A percentile compares a stretch with the other conserved stretches of the same genome.
Conservation (phyloP, 2,113 vertebrate species). For the Andinoacara biseriatus region DNA sequence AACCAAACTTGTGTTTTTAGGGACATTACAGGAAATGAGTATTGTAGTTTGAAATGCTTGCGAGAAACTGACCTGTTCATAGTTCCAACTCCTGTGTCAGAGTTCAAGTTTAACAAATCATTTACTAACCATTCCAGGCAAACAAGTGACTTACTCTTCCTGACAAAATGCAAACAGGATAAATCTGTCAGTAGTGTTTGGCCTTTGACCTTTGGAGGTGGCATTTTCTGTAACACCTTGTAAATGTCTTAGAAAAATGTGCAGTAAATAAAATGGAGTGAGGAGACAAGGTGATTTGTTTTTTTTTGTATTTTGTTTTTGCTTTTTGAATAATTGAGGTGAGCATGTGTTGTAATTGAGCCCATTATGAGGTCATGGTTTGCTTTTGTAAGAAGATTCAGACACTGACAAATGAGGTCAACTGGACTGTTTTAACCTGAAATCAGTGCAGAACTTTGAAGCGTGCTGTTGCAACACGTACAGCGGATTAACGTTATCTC, state of each 20-base stretch:
- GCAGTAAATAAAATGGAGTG: background rate
- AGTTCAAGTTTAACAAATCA: constrained; percentile 24
- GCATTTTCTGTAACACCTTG: background rate
- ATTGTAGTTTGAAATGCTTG: background rate
- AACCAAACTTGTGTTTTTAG: background rate
- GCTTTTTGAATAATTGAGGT: too few species aligned
- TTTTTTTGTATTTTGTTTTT: background rate
- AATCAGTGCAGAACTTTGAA: background rate
- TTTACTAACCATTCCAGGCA: constrained; percentile 26
- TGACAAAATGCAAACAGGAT: constrained; percentile 5
- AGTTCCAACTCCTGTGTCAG: background rate
- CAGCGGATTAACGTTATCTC: background rate
- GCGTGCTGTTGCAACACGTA: background rate
- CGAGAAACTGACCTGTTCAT: background rate
- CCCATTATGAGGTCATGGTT: constrained; percentile 27
- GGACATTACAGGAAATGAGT: background rate
- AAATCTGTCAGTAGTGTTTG: constrained; percentile 11
- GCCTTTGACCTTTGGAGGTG: constrained; percentile 31
- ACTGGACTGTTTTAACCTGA: background rate
- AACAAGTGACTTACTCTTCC: background rate
- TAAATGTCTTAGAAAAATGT: constrained; percentile 5
- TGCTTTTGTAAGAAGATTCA: background rate
- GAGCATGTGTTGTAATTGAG: constrained; percentile 19
- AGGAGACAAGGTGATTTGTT: background rate
- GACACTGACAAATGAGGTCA: background rate